A percentile compares a stretch with the other conserved stretches of the same genome.
Evolutionary conservation across 2,888 invertebrate genomes (phyloP).

Genomic region (Muscina levida): DNA sequence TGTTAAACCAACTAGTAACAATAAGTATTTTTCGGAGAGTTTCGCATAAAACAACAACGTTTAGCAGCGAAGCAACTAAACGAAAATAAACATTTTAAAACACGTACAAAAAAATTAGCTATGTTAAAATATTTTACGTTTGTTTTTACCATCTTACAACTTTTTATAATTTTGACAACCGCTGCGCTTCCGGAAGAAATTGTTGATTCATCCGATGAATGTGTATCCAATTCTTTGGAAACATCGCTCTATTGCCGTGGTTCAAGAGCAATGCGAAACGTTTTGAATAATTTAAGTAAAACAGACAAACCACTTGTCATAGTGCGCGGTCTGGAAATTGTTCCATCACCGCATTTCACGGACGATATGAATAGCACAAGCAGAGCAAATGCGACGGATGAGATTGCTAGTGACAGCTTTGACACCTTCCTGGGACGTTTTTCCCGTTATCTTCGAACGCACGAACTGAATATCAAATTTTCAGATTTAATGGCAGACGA

Average conservation of each 20-base stretch:
- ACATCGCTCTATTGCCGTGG: slow-evolving; percentile 80
- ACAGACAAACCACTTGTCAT: slow-evolving; percentile 74
- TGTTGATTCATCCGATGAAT: slow-evolving; percentile 45
- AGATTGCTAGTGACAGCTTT: slow-evolving; percentile 22
- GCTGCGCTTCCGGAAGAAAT: slow-evolving; percentile 43
- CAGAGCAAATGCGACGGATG: background rate
- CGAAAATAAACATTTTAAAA: too few species aligned
- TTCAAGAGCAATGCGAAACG: slow-evolving; percentile 80
- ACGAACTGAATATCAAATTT: slow-evolving; percentile 87
- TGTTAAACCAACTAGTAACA: slow-evolving; percentile 47
- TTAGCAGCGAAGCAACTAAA: background rate
- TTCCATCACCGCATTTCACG: slow-evolving; percentile 73
- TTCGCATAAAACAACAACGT: slow-evolving; percentile 1
- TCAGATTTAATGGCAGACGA: slow-evolving; percentile 83
- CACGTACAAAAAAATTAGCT: slow-evolving; percentile 1
- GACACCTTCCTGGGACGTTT: slow-evolving; percentile 80
- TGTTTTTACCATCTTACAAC: slow-evolving; percentile 32
- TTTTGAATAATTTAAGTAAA: slow-evolving; percentile 81
- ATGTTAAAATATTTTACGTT: slow-evolving; percentile 36
- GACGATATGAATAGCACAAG: background rate
- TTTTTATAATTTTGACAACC: slow-evolving; percentile 14
- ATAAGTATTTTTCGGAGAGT: background rate
- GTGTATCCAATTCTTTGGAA: slow-evolving; percentile 72
- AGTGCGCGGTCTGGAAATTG: slow-evolving; percentile 78
- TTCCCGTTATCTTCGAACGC: slow-evolving; percentile 85